A percentile compares a stretch with the other conserved stretches of the same genome.
These are phyloP conservation scores for Lepidurus packardi DNA, from an alignment of 1,140 invertebrate species.

Conservation along the genomic window DNA sequence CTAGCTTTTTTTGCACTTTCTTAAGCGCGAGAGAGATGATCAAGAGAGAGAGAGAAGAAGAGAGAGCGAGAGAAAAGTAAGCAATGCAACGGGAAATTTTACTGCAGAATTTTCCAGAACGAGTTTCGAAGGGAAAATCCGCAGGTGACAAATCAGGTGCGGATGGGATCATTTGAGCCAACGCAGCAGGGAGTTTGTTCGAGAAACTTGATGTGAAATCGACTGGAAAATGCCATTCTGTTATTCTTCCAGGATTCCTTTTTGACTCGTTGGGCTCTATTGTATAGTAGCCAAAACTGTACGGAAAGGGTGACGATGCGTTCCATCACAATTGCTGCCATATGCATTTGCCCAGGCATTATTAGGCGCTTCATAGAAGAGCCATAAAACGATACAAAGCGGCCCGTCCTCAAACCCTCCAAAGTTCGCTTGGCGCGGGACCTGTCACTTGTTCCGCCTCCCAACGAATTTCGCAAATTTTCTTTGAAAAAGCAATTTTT, in stretches of 20 bases:
- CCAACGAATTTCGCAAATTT: background rate
- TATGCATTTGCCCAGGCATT: background rate
- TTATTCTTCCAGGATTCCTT: background rate
- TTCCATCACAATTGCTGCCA: conserved; percentile 4
- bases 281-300: background rate
- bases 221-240: background rate
- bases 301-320: background rate
- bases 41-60: too few species aligned
- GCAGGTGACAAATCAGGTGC: conserved; percentile 20
- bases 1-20: too few species aligned
- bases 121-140: background rate
- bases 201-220: conserved; percentile 6
- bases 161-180: background rate
- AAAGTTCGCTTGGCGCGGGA: background rate
- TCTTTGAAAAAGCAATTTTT: background rate
- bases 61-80: too few species aligned
- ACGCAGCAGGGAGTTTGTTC: background rate
- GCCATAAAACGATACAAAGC: background rate
- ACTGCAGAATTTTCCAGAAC: background rate
- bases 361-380: background rate
- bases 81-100: background rate
- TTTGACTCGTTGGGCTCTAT: background rate
- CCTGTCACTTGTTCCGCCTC: conserved; percentile 12
- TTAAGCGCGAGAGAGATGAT: too few species aligned
- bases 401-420: background rate